Evolutionary conservation across 2,888 invertebrate genomes (phyloP), one percentile per base, ranked within the genome.

Genomic region (Linnaemya tessellans): DNA sequence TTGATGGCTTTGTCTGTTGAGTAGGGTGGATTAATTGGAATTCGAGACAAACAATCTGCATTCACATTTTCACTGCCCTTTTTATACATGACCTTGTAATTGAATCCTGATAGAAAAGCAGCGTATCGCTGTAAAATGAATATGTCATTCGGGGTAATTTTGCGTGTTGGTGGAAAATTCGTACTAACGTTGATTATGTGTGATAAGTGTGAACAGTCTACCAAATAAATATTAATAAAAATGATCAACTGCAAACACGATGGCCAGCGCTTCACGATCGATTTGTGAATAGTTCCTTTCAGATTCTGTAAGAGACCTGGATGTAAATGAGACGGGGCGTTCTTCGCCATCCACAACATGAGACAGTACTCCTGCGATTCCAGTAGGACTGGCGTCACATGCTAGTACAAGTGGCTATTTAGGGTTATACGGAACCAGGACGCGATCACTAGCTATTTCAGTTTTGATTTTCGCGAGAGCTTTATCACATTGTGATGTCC

Each of bases 1-100:
- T 84, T 75, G 3, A 84, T 79, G 1, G 49, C 41, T 2, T 25
- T 74, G 18, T 74, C 67, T 43, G 58, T 30, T 51, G 11, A 22
- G 20, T 56, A 20, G 49, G 62, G 13, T 51, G 67, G 56, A 0
- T 51, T 68, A 18, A 80, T 43, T 70, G 86, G 77, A 11, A 84
- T 84, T 41, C 84, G 73, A 13, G 87, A 87, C n/a, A 87, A 78
- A 49, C 84, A 84, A 56, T 87, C 85, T 9, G 74, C 84, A 58
- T 74, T 84, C 1, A 68, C 35, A 22, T 84, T 84, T 38, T 84
- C 86, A 10, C n/a, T n/a, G n/a, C n/a, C n/a, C n/a, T n/a, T n/a
- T n/a, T n/a, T n/a, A n/a, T n/a, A n/a, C n/a, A n/a, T n/a, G n/a
- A n/a, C n/a, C n/a, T n/a, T n/a, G n/a, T n/a, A n/a, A n/a, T n/a